Base-by-base conservation (phyloP, 2,113 vertebrate genomes). In the Bagarius yarrelli region DNA sequence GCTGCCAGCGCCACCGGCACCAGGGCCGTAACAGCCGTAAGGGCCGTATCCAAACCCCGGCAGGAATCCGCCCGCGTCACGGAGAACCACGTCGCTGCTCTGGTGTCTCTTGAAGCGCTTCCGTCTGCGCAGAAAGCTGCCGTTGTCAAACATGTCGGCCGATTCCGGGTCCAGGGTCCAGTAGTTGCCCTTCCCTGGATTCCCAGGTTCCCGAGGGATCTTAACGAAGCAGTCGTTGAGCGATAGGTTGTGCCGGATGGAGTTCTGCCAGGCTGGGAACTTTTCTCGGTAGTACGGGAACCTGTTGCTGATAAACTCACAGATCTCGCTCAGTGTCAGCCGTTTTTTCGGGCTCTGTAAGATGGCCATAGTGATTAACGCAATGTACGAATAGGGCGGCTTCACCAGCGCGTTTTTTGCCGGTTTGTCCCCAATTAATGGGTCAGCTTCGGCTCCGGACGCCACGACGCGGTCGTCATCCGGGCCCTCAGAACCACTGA, bases 201-300 rank as follows among this genome's bases (percentile, higher is more conserved):
- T 97, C 73, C 96, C 96, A 6, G 81, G 97, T 86, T 98, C 95
- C 70, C 90, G 94, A 82, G 94, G 96, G 83, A 97, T 96, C 88
- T 97, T 97, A 85, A 97, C 94, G 87, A 97, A 97, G 90, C 96
- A 97, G 92, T 97, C 96, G 86, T 97, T 97, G 12, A 97, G 91
- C 30, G 96, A 97, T 8, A 97, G 92, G 52, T 97, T 97, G 94
- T 97, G 96, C 47, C 96, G 93, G 80, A 97, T 97, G 55, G 95
- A 96, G 92, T 97, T 97, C 86, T 97, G 96, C 96, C 96, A 97
- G 52, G 95, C 95, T 0, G 95, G 96, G 88, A 98, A 97, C 90
- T 98, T 98, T 90, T 98, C 96, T 81, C 96, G 90, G 91, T 98
- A 98, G 90, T 98, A 98, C 0, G 96, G 96, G 91, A 98, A 98